phyloP scores from a whole-genome alignment of 2,113 vertebrate species.

The Alexandromys fortis region DNA sequence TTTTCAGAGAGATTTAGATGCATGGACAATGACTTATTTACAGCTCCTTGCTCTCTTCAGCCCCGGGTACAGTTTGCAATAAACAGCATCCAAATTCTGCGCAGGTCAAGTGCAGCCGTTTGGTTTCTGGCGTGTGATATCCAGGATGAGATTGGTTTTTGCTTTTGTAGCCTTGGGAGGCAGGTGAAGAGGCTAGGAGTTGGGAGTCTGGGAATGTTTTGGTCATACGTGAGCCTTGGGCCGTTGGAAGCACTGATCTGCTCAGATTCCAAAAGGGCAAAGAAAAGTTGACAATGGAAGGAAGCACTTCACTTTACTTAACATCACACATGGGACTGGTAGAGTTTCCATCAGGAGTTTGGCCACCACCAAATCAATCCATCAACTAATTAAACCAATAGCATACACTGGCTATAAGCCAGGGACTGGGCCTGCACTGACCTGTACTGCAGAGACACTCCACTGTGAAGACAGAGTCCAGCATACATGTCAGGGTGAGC shows the following conservation, averaged over 20 bases:
- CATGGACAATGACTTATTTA: constrained; percentile 43
- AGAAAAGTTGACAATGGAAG: not conserved
- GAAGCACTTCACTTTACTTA: not conserved
- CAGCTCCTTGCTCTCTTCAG: constrained; percentile 39
- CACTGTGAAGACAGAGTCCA: not conserved
- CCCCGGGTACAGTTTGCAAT: constrained; percentile 53
- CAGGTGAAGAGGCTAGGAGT: not conserved
- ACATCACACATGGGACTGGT: not conserved
- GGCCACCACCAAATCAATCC: too few species aligned
- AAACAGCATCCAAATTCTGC: not conserved
- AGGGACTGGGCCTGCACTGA: not conserved
- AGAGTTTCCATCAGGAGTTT: not conserved
- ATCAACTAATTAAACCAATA: not conserved
- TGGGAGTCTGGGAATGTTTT: not conserved
- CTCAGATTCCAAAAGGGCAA: not conserved
- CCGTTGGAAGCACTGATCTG: not conserved
- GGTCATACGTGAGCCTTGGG: not conserved
- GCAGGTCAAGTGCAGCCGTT: not conserved
- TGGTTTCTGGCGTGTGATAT: constrained; percentile 34
- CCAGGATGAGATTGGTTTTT: not conserved
- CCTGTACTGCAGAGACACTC: not conserved
- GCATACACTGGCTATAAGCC: not conserved
- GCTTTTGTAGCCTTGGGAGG: not conserved
- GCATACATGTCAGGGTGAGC: not conserved
- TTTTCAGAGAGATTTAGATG: not conserved